Conservation (phyloP, 1,140 invertebrate genomes). For the Sycophaga agraensis region DNA sequence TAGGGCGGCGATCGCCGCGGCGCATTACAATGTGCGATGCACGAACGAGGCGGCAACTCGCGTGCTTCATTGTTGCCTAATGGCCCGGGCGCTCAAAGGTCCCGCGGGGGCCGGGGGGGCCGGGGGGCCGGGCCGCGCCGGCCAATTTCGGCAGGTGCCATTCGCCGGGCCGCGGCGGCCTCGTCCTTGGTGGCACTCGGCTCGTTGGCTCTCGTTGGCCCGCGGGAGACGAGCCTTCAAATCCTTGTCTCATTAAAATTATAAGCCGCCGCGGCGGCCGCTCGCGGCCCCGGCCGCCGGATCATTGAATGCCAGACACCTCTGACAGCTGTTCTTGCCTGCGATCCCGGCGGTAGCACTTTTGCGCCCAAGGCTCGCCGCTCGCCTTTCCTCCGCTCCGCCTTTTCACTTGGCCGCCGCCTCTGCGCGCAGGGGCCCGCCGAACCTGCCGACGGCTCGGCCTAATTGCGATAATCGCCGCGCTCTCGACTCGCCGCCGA, state of each 20-base stretch:
- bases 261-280: not conserved
- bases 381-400: too few relatives aligned
- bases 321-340: constrained; percentile 5
- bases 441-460: not conserved
- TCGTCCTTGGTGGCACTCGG: not conserved
- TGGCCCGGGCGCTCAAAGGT: not conserved
- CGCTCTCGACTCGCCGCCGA: not conserved
- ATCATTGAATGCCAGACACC: constrained; percentile 6
- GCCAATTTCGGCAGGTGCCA: constrained; percentile 9
- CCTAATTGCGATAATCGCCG: not conserved
- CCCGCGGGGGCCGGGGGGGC: not conserved
- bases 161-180: not conserved
- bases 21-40: constrained; percentile 1
- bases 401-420: not conserved
- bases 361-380: too few relatives aligned
- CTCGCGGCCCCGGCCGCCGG: not conserved
- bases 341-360: not conserved
- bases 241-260: constrained; percentile 3
- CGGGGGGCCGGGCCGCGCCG: not conserved
- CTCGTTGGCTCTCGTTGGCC: not conserved
- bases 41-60: constrained; percentile 2
- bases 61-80: constrained; percentile 23
- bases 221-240: not conserved
- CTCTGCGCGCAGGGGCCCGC: not conserved
- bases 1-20: not conserved